Evolutionary conservation across 2,113 vertebrate genomes (phyloP).

Genomic region (Gorsachius goisagi): DNA sequence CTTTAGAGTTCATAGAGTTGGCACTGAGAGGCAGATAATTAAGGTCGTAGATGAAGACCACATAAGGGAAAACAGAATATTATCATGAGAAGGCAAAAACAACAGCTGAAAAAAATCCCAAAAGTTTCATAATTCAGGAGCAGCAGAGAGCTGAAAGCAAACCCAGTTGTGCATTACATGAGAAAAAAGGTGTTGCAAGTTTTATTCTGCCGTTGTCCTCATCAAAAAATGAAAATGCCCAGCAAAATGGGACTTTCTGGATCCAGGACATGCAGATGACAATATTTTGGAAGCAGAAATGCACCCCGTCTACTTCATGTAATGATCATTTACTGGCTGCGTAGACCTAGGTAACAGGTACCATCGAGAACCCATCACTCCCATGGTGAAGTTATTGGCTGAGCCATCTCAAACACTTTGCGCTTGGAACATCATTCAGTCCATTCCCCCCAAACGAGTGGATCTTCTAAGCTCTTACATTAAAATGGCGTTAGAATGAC

Average conservation of each 20-base stretch:
- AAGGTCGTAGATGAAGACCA: not conserved
- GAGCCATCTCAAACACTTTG: not conserved
- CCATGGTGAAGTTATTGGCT: fast-evolving
- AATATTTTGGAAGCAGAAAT: not conserved
- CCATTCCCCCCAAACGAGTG: not conserved
- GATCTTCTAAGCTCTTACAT: not conserved
- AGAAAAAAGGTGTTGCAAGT: fast-evolving
- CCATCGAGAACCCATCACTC: fast-evolving
- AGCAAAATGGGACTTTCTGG: not conserved
- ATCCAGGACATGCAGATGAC: not conserved
- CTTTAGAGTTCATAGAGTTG: constrained; percentile 41
- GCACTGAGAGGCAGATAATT: constrained; percentile 15
- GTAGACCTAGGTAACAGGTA: fast-evolving
- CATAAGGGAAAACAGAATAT: constrained; percentile 11
- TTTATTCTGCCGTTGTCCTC: not conserved
- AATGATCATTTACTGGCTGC: not conserved
- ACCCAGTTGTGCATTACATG: not conserved
- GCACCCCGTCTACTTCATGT: fast-evolving
- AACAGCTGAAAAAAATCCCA: not conserved
- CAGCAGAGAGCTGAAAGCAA: not conserved
- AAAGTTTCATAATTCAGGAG: not conserved
- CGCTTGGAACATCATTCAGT: not conserved
- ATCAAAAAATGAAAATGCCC: not conserved
- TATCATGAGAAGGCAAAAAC: not conserved
- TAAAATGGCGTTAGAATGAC: not conserved